A percentile compares a stretch with the other conserved stretches of the same genome.
Evolutionary conservation across 92 coral and sea anemone genomes (phyloP).

Genomic region (Ricordea florida): DNA sequence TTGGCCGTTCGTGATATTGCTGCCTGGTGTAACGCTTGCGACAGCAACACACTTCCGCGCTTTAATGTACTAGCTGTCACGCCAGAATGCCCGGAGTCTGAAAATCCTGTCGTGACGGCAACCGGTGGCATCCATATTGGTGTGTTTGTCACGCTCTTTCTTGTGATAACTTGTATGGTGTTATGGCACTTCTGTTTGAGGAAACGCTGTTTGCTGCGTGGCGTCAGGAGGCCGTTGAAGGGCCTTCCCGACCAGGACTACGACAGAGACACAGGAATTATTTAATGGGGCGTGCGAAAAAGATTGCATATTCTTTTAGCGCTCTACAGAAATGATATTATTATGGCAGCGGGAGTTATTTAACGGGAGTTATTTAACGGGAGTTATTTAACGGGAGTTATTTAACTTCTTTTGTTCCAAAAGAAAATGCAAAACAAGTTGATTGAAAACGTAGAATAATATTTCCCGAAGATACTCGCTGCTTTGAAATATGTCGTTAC

Average conservation of each 20-base stretch:
- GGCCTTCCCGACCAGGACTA: slow-evolving; percentile 62
- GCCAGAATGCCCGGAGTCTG: background rate
- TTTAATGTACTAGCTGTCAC: slow-evolving; percentile 58
- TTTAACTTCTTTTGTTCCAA: too few species aligned
- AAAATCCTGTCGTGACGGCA: slow-evolving; percentile 37
- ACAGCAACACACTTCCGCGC: too few species aligned
- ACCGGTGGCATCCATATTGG: slow-evolving; percentile 73
- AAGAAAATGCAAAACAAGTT: too few species aligned
- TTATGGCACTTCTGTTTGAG: slow-evolving; percentile 65
- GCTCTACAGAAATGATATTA: too few species aligned
- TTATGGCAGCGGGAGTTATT: too few species aligned
- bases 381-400: too few species aligned
- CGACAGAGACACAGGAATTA: background rate
- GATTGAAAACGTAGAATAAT: too few species aligned
- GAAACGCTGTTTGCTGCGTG: slow-evolving; percentile 27
- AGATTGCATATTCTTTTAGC: too few species aligned
- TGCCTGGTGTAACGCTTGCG: slow-evolving; percentile 67
- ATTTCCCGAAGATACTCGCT: too few species aligned
- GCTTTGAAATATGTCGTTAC: too few species aligned
- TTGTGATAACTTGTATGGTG: slow-evolving; percentile 16
- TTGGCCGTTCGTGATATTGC: slow-evolving; percentile 45
- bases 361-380: too few species aligned
- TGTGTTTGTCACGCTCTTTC: slow-evolving; percentile 51
- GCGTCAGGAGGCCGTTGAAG: slow-evolving; percentile 4
- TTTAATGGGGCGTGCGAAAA: too few species aligned